phyloP scores from a whole-genome alignment of 2,113 vertebrate species.

The Psettodes erumei region DNA sequence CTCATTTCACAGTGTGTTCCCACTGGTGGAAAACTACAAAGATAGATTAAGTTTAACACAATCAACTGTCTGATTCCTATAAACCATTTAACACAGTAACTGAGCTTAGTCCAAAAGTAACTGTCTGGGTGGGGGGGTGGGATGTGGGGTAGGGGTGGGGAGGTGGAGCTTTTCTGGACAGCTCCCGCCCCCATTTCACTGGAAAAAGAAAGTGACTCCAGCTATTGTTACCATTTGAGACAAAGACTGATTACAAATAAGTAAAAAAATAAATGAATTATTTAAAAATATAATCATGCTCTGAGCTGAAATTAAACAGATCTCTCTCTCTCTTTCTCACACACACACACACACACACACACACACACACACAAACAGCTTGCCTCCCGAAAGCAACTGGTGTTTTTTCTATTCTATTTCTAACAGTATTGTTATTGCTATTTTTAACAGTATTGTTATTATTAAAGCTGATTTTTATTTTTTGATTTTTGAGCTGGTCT shows the following conservation, averaged over 20 bases:
- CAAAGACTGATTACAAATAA: background rate
- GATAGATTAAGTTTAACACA: background rate
- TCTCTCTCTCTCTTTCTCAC: too few relatives aligned
- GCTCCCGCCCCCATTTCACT: constrained; percentile 20
- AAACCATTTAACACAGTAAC: background rate
- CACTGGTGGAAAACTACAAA: background rate
- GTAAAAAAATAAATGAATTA: background rate
- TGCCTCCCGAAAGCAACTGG: background rate
- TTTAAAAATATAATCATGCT: background rate
- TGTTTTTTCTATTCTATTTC: too few relatives aligned
- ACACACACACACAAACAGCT: background rate
- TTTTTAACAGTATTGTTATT: constrained; percentile 14
- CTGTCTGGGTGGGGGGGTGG: background rate
- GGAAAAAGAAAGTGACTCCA: constrained; percentile 40
- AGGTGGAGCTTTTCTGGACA: constrained; percentile 31
- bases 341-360: too few relatives aligned
- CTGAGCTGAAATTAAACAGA: background rate
- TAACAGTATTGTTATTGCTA: too few relatives aligned
- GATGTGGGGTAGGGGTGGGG: too few relatives aligned
- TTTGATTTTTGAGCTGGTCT: too few relatives aligned
- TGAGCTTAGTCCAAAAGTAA: constrained; percentile 14
- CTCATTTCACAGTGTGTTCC: background rate
- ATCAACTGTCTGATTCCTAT: background rate
- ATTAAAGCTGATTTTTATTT: background rate
- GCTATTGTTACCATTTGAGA: background rate